Conservation (phyloP, 2,113 vertebrate genomes). For the Siphamia tubifer region DNA sequence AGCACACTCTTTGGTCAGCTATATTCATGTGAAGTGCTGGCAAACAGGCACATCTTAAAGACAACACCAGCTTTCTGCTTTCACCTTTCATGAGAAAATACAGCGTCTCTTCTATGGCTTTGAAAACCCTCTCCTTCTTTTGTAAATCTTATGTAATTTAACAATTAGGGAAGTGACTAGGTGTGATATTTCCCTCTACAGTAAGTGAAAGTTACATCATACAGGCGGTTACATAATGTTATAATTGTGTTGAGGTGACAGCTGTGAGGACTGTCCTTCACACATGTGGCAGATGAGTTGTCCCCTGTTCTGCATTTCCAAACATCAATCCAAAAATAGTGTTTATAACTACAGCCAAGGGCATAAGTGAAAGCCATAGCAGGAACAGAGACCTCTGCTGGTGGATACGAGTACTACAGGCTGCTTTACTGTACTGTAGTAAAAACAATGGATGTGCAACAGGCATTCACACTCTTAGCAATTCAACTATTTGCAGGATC, state of each 20-base stretch:
- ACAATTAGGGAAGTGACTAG: background rate
- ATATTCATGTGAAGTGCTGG: slow-evolving; percentile 27
- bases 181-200: background rate
- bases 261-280: background rate
- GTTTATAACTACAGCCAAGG: slow-evolving; percentile 3
- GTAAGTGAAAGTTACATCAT: background rate
- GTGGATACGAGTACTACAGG: slow-evolving; percentile 37
- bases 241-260: background rate
- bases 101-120: background rate
- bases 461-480: background rate
- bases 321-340: slow-evolving; percentile 5
- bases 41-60: background rate
- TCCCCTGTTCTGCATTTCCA: background rate
- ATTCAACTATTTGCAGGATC: background rate
- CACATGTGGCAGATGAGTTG: background rate
- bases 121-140: background rate
- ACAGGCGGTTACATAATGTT: background rate
- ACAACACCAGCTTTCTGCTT: slow-evolving; percentile 3
- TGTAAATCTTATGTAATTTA: background rate
- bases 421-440: background rate
- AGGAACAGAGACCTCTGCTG: slow-evolving; percentile 70
- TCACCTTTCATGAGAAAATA: background rate
- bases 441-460: background rate
- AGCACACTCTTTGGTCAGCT: slow-evolving; percentile 17
- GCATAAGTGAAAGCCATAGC: background rate